Evolutionary conservation across 2,888 invertebrate species (phyloP), one percentile per base, ranked within the genome.

Genomic region (Embidobia sp.): DNA sequence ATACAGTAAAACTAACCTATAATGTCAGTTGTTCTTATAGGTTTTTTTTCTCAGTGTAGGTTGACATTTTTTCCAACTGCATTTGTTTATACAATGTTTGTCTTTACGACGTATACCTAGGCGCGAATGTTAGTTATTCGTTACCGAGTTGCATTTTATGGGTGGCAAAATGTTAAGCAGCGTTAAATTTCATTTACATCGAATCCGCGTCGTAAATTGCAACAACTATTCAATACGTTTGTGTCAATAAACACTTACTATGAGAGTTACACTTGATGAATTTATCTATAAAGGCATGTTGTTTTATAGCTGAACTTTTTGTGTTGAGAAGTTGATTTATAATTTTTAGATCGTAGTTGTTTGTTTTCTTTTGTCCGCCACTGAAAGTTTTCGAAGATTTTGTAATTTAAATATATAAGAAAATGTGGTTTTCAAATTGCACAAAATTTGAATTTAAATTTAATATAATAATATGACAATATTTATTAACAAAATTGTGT

Each of bases 121-220:
- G 11, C 8, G 35, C 44, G 51, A 66, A 44, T 44, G 31, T 44
- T 31, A n/a, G 31, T 53, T 53, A 53, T 31, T 51, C 27, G 53
- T 46, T 35, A 27, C 27, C 46, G 22, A 44, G 29, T 18, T 7
- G 16, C 15, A 11, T 44, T 66, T 53, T 66, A 66, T 53, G 44
- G 18, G 16, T 26, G 53, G 27, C 66, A 10, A 55, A 55, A 44
- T 42, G 33, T 46, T 55, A 55, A 67, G 53, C 33, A 48, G 48
- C 29, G 33, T 67, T 67, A 53, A 42, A 66, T 26, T 40, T 46
- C 44, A 35, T 53, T 46, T 42, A 19, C 33, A 53, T 66, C 66
- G 53, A 53, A 27, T 53, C 35, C 18, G 5, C 26, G 31, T 46
- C 53, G 46, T 66, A 66, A 66, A 53, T 66, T 66, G 26, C 26